Base-by-base conservation (phyloP, 2,888 invertebrate genomes). In the Chloromyia formosa region DNA sequence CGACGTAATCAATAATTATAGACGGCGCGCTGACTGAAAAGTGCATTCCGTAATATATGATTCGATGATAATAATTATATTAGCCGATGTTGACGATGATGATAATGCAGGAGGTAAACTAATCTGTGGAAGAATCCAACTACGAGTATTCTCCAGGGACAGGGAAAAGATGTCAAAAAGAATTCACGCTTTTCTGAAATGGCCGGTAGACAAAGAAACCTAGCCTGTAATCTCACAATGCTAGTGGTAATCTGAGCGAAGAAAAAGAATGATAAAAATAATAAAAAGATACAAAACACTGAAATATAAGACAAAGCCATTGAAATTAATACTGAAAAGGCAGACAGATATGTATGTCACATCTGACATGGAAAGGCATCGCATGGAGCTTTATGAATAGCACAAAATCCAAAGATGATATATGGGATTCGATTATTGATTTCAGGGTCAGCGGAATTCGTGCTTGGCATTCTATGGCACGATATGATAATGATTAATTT, bases 371-470 rank as follows among this genome's bases (percentile, higher is more conserved):
- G 42, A 71, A 58, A 40, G 18, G 20, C 56, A 18, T 7, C 12
- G 35, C 7, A 35, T 4, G 7, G 27, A 35, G 27, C 27, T 18
- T 68, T n/a, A n/a, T 49, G 71, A 71, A 71, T 27, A 56, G 22
- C n/a, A 71, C 4, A 53, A 71, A 42, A 35, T 71, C 58, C 14
- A 71, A 49, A 71, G 71, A 71, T 71, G 71, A 71, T 71, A 40
- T 71, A 71, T 71, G 71, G 20, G 56, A 58, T 22, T 71, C 58
- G 58, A 58, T 71, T 71, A 71, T 71, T 71, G 71, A 71, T 71
- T 71, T 56, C 71, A 71, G 56, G 71, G 71, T 71, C 54, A 71
- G 56, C 56, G 20, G 40, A 71, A 56, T 42, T 71, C 71, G 71
- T 71, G 71, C 71, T 71, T 56, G 35, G 40, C 18, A 20, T 20